A percentile compares a stretch with the other conserved stretches of the same genome.
These are phyloP conservation scores for Aulostomus chinensis DNA, from an alignment of 2,797 vertebrate genomes.

Conservation along the genomic window DNA sequence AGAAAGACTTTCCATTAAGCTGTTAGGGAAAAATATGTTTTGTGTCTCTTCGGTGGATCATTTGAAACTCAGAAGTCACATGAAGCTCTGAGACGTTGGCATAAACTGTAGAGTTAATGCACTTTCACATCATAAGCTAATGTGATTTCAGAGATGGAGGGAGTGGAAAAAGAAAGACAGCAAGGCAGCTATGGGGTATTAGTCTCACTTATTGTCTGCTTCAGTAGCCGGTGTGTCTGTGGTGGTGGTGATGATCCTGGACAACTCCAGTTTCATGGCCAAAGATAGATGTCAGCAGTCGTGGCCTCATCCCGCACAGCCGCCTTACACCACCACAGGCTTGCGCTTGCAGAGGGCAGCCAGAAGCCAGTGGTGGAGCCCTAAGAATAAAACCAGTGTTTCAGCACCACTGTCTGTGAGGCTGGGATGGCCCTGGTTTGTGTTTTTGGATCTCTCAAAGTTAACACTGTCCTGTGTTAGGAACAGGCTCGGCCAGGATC, in stretches of 20 bases:
- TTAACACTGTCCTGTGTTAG: slow-evolving; percentile 24
- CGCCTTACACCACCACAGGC: slow-evolving; percentile 66
- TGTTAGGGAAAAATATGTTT: slow-evolving; percentile 42
- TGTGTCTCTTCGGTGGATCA: slow-evolving; percentile 41
- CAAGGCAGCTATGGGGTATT: slow-evolving; percentile 59
- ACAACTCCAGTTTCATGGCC: slow-evolving; percentile 62
- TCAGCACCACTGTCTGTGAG: slow-evolving; percentile 44
- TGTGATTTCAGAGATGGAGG: slow-evolving; percentile 70
- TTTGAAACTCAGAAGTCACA: slow-evolving; percentile 48
- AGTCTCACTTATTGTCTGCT: slow-evolving; percentile 70
- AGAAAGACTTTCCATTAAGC: slow-evolving; percentile 36
- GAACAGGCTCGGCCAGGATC: slow-evolving; percentile 10
- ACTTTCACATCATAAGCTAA: slow-evolving; percentile 71
- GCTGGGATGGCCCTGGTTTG: slow-evolving; percentile 44
- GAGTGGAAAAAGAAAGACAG: slow-evolving; percentile 59
- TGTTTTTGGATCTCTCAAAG: slow-evolving; percentile 21
- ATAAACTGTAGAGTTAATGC: slow-evolving; percentile 70
- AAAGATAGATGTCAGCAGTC: slow-evolving; percentile 69
- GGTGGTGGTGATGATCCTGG: slow-evolving; percentile 55
- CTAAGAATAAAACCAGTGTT: slow-evolving; percentile 77
- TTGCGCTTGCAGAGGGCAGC: slow-evolving; percentile 56
- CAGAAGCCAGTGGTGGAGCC: slow-evolving; percentile 60
- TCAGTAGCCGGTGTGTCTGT: slow-evolving; percentile 69
- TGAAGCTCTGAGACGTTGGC: slow-evolving; percentile 51
- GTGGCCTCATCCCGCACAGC: slow-evolving; percentile 46